phyloP scores from a whole-genome alignment of 2,113 vertebrate genomes.

The Carassius auratus region DNA sequence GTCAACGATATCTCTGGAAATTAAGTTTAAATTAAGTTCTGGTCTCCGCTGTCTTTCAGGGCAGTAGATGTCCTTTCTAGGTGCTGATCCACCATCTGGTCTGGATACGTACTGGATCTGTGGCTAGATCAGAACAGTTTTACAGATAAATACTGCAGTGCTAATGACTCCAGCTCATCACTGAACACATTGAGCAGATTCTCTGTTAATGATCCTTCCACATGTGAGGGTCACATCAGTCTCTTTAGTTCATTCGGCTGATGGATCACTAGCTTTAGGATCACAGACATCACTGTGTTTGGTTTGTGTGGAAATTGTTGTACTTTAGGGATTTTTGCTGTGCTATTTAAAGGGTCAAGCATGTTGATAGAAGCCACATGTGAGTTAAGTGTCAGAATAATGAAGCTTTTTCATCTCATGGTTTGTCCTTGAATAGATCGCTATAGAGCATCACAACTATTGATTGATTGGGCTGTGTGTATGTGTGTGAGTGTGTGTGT shows the following conservation, averaged over 20 bases:
- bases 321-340: not conserved
- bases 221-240: not conserved
- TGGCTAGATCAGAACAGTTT: too few species aligned
- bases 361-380: not conserved
- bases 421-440: not conserved
- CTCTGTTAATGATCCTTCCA: not conserved
- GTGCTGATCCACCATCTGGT: too few species aligned
- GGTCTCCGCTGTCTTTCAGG: too few species aligned
- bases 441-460: too few species aligned
- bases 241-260: not conserved
- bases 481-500: too few species aligned
- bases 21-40: too few species aligned
- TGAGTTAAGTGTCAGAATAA: not conserved
- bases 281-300: not conserved
- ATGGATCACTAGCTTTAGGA: not conserved
- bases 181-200: not conserved
- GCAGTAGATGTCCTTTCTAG: too few species aligned
- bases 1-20: too few species aligned
- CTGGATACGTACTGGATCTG: too few species aligned
- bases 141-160: not conserved
- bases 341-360: not conserved
- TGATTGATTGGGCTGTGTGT: not conserved
- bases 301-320: not conserved
- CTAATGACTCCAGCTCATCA: not conserved
- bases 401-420: not conserved